Percentiles rank a stretch among this genome's conserved stretches.
Evolutionary conservation across 2,888 invertebrate genomes (phyloP).

Genomic region (Portevinia maculata): DNA sequence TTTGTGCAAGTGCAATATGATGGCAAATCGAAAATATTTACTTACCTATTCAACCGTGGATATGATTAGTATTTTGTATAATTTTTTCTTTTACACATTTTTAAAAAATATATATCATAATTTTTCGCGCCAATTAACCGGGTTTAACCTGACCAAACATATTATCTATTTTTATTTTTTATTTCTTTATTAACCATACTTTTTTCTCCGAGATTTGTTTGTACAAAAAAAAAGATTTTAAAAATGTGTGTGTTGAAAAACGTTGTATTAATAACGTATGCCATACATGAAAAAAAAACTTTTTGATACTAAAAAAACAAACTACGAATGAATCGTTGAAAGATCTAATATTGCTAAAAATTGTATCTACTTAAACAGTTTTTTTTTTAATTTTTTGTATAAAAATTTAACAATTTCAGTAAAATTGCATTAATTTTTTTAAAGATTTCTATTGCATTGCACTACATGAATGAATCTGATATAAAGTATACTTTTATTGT

Average conservation of each 20-base stretch:
- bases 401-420: slow-evolving; percentile 28
- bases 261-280: slow-evolving; percentile 26
- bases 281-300: slow-evolving; percentile 38
- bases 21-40: slow-evolving; percentile 38
- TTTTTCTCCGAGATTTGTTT: neutral
- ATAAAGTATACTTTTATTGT: slow-evolving; percentile 8
- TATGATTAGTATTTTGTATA: slow-evolving; percentile 1
- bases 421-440: slow-evolving; percentile 4
- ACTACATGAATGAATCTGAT: slow-evolving; percentile 63
- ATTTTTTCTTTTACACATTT: neutral
- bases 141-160: slow-evolving; percentile 13
- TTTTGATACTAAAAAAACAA: slow-evolving; percentile 24
- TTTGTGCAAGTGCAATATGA: slow-evolving; percentile 56
- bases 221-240: slow-evolving; percentile 12
- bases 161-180: slow-evolving; percentile 8
- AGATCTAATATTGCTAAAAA: slow-evolving; percentile 55
- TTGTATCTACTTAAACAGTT: slow-evolving; percentile 48
- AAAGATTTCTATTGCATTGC: slow-evolving; percentile 42
- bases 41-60: slow-evolving; percentile 27
- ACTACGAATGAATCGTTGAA: slow-evolving; percentile 22
- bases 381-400: slow-evolving; percentile 7
- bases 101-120: neutral
- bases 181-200: no score
- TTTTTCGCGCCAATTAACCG: slow-evolving; percentile 6
- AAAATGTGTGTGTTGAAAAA: slow-evolving; percentile 32